Evolutionary conservation across 2,113 vertebrate species (phyloP), one percentile per base, ranked within the genome.

Genomic region (Canis aureus): DNA sequence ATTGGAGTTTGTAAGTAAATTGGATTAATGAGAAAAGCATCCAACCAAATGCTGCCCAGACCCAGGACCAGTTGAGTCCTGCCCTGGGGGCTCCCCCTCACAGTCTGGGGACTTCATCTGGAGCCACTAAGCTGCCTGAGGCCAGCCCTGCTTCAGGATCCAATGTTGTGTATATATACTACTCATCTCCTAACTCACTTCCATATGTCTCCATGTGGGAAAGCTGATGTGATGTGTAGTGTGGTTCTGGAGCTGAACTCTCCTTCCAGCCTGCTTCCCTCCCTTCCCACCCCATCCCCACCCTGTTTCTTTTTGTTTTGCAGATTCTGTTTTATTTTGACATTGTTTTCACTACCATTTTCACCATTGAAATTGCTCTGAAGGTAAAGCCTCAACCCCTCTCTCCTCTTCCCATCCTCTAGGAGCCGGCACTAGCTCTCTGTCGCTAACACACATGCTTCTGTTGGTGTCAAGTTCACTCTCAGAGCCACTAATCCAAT

Each of bases 321-420:
- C 99, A 99, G 99, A 97, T 99, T 98, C 98, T 99, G 95, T 99
- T 98, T 99, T 99, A 99, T 99, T 99, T 99, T 99, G 99, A 99
- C 98, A 99, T 99, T 98, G 98, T 99, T 99, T 99, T 99, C 98
- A 99, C 99, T 99, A 98, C 98, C 99, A 99, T 99, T 99, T 99
- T 99, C 99, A 99, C 99, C 99, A 99, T 99, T 99, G 99, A 99
- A 99, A 99, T 99, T 99, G 99, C 98, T 98, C 99, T 99, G 98
- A 99, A 99, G 99, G 99, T 99, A 99, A 99, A 98, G 96, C 98
- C 96, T 97, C 96, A 96, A 0, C 32, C 95, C 62, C 92, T 93
- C 90, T 97, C 49, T 97, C 49, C 88, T 88, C 90, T 93, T 29
- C 95, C 84, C 90, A 51, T 73, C 87, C 92, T 55, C 86, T 89